Percentiles rank a stretch among this genome's conserved stretches.
These are phyloP conservation scores for Hippocampus abdominalis DNA, from an alignment of 2,113 vertebrate genomes.

Conservation along the genomic window DNA sequence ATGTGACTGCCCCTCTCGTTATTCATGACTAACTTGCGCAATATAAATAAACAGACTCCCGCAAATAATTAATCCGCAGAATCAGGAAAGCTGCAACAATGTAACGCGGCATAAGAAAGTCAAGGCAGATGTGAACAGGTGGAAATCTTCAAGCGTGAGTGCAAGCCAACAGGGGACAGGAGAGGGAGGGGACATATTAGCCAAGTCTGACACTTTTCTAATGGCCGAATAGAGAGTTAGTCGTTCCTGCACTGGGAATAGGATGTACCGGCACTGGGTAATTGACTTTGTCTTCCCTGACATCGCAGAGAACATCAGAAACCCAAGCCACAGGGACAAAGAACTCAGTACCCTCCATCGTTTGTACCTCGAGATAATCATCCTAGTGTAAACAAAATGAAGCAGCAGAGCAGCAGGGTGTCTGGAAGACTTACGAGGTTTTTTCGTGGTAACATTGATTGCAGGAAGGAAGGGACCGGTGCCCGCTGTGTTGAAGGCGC, in stretches of 20 bases:
- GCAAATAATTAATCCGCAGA: too few relatives aligned
- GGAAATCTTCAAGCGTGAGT: not conserved
- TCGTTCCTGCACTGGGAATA: not conserved
- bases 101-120: not conserved
- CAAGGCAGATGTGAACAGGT: not conserved
- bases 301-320: constrained; percentile 1
- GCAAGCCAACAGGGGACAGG: not conserved
- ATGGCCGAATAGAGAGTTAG: not conserved
- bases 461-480: constrained; percentile 85
- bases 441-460: constrained; percentile 90
- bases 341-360: not conserved
- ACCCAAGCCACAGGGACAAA: not conserved
- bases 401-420: constrained; percentile 13
- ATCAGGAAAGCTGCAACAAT: too few relatives aligned
- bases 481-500: constrained; percentile 91
- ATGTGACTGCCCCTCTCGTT: too few relatives aligned
- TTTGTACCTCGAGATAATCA: constrained; percentile 16
- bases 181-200: not conserved
- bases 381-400: constrained; percentile 12
- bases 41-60: too few relatives aligned
- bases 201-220: not conserved
- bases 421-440: constrained; percentile 77
- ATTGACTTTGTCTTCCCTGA: not conserved
- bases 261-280: not conserved
- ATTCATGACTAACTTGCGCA: too few relatives aligned